These are phyloP conservation scores for Regulus satrapa DNA, from an alignment of 2,113 vertebrate genomes.

Conservation along the genomic window DNA sequence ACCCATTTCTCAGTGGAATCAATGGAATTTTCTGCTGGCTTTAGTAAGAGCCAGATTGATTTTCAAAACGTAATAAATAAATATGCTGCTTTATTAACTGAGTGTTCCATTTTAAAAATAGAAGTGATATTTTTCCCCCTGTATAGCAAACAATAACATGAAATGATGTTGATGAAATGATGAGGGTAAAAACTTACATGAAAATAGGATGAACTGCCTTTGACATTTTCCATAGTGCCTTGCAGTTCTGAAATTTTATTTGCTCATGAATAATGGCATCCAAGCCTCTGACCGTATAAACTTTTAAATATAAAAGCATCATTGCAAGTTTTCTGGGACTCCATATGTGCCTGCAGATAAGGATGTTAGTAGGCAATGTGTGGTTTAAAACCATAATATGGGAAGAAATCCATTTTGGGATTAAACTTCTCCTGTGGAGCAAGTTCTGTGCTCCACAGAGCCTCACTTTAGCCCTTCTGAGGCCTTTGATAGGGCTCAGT, in stretches of 20 bases:
- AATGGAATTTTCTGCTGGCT: not conserved
- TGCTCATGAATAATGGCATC: conserved; percentile 21
- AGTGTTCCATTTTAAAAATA: not conserved
- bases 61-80: not conserved
- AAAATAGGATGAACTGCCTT: not conserved
- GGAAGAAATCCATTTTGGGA: conserved; percentile 3
- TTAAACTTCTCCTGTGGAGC: not conserved
- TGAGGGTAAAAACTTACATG: not conserved
- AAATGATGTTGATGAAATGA: not conserved
- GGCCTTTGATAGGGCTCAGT: not conserved
- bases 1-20: not conserved
- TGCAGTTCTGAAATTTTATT: not conserved
- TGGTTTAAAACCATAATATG: not conserved
- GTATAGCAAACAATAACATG: not conserved
- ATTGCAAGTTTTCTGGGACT: not conserved
- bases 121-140: not conserved
- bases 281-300: not conserved
- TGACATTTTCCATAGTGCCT: conserved; percentile 3
- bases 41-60: not conserved
- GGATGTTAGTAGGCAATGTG: not conserved
- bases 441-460: not conserved
- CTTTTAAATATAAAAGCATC: not conserved
- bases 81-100: not conserved
- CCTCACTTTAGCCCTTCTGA: not conserved
- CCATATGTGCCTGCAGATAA: conserved; percentile 37